These are phyloP conservation scores for Whitmania pigra DNA, from an alignment of 1,140 invertebrate genomes.

Conservation along the genomic window DNA sequence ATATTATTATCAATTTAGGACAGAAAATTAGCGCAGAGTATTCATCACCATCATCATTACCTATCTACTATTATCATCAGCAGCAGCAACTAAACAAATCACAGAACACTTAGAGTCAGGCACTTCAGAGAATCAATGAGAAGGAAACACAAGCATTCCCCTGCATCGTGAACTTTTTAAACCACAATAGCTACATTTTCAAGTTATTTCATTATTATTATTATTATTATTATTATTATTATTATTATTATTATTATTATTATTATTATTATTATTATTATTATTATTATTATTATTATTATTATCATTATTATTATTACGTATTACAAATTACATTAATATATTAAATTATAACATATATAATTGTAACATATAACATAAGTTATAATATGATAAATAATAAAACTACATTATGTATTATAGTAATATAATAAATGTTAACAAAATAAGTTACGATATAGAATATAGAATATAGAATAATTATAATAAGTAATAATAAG, in stretches of 20 bases:
- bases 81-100: too few relatives aligned
- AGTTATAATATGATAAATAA: background rate
- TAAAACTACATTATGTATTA: background rate
- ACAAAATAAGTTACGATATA: too few relatives aligned
- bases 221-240: slow-evolving; percentile 3
- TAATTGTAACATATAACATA: too few relatives aligned
- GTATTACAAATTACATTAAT: too few relatives aligned
- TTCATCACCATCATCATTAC: too few relatives aligned
- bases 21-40: too few relatives aligned
- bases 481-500: background rate
- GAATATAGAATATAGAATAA: too few relatives aligned
- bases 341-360: background rate
- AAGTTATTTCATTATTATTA: slow-evolving; percentile 10
- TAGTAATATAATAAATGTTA: too few relatives aligned
- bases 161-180: background rate
- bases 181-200: background rate
- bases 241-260: slow-evolving; percentile 10
- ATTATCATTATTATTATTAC: too few relatives aligned
- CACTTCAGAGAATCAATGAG: background rate
- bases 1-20: too few relatives aligned
- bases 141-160: background rate
- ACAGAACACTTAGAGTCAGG: background rate
- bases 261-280: background rate
- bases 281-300: too few relatives aligned
- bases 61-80: background rate